Evolutionary conservation across 2,797 vertebrate genomes (phyloP).

Genomic region (Oryzias sinensis): DNA sequence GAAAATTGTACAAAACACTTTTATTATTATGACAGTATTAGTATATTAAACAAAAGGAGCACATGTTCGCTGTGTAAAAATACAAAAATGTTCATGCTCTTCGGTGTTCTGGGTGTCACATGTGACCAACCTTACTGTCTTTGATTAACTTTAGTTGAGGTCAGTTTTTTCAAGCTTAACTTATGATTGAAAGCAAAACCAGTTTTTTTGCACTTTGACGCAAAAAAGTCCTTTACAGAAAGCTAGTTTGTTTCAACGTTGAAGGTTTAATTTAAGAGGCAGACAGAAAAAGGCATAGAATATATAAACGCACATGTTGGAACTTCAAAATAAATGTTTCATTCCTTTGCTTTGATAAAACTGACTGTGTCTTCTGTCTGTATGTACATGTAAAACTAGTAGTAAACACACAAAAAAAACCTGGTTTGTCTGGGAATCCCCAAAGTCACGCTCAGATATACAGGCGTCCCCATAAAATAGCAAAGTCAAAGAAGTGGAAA

Average conservation of each 20-base stretch:
- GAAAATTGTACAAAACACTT: conserved; percentile 67
- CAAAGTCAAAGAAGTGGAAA: conserved; percentile 8
- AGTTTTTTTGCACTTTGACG: too few relatives aligned
- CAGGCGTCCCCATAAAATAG: conserved; percentile 24
- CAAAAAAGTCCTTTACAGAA: too few relatives aligned
- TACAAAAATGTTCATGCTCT: conserved; percentile 36
- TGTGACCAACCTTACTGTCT: conserved; percentile 24
- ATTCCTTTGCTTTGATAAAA: conserved; percentile 43
- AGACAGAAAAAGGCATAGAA: too few relatives aligned
- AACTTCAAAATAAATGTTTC: too few relatives aligned
- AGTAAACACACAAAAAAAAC: conserved; percentile 16
- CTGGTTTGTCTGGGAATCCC: conserved; percentile 4
- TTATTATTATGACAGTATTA: conserved; percentile 75
- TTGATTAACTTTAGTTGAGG: conserved; percentile 39
- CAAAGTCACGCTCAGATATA: conserved; percentile 14
- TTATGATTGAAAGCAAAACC: conserved; percentile 9
- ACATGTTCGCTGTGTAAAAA: conserved; percentile 60
- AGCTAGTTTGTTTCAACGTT: too few relatives aligned
- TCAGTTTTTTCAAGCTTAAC: conserved; percentile 52
- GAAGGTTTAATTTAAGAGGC: too few relatives aligned
- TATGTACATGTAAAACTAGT: conserved; percentile 60
- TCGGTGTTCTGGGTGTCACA: conserved; percentile 32
- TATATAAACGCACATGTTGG: too few relatives aligned
- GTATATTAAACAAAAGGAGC: conserved; percentile 64
- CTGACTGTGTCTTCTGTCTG: conserved; percentile 53